Evolutionary conservation across 37 sponge, comb jelly and placozoan genomes (phyloP).

Genomic region (Haliclona indistincta): DNA sequence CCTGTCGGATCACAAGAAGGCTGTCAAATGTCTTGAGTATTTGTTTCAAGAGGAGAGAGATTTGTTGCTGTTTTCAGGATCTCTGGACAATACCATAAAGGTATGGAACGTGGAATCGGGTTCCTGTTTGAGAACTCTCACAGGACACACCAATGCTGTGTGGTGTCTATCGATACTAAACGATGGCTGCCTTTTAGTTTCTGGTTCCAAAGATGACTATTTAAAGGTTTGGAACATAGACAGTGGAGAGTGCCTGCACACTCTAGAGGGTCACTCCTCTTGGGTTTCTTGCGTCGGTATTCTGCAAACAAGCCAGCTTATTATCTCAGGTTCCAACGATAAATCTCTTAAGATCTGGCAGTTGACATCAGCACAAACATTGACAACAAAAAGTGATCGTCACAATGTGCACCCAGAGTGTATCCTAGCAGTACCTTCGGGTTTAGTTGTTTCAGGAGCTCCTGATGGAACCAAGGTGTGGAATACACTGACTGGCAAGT

Average conservation of each 20-base stretch:
- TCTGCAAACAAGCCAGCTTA: not conserved
- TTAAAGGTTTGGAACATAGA: conserved; percentile 60
- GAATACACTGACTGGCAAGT: conserved; percentile 35
- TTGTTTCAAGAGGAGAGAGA: too few species aligned
- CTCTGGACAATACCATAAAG: conserved; percentile 35
- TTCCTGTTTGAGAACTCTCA: conserved; percentile 1
- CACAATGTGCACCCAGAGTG: conserved; percentile 61
- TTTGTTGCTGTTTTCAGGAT: conserved; percentile 27
- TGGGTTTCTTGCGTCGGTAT: conserved; percentile 56
- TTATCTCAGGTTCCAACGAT: conserved; percentile 69
- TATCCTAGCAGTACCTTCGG: not conserved
- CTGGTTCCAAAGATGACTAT: conserved; percentile 68
- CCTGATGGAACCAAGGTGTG: conserved; percentile 60
- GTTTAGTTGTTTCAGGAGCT: conserved; percentile 48
- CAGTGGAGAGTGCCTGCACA: conserved; percentile 37
- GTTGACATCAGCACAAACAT: not conserved
- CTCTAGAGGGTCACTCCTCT: conserved; percentile 72
- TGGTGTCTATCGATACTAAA: conserved; percentile 35
- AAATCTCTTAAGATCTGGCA: conserved; percentile 66
- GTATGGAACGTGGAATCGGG: conserved; percentile 41
- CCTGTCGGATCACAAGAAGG: conserved; percentile 31
- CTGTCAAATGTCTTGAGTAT: conserved; percentile 19
- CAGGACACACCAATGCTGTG: conserved; percentile 46
- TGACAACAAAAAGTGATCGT: not conserved
- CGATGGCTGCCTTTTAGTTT: conserved; percentile 6